Evolutionary conservation across 1,140 invertebrate genomes (phyloP).

Genomic region (Sipha flava): DNA sequence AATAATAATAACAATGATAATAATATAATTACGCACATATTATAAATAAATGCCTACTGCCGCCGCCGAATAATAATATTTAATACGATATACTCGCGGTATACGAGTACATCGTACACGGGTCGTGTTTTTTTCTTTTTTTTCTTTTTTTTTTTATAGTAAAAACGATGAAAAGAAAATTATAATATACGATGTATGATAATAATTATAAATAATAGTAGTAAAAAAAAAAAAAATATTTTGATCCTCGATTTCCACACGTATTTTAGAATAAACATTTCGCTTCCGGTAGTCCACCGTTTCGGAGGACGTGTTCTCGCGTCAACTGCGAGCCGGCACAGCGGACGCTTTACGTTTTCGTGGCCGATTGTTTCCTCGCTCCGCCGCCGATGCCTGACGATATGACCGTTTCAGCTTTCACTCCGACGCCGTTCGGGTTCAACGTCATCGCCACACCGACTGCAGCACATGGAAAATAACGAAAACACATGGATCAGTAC

Average conservation of each 20-base stretch:
- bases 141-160: not conserved
- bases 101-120: not conserved
- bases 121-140: not conserved
- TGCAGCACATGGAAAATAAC: slow-evolving; percentile 36
- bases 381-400: not conserved
- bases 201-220: too few relatives aligned
- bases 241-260: not conserved
- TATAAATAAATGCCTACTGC: too few relatives aligned
- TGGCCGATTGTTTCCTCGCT: slow-evolving; percentile 16
- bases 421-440: slow-evolving; percentile 41
- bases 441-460: slow-evolving; percentile 42
- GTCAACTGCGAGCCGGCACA: not conserved
- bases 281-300: not conserved
- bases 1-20: too few relatives aligned
- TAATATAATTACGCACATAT: not conserved
- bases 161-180: not conserved
- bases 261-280: slow-evolving; percentile 11
- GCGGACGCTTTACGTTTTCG: slow-evolving; percentile 3
- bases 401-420: slow-evolving; percentile 40
- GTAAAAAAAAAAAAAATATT: not conserved
- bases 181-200: not conserved
- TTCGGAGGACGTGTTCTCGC: too few relatives aligned
- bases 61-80: not conserved
- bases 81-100: not conserved
- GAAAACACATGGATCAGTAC: not conserved